Base-by-base conservation (phyloP, 2,888 invertebrate genomes). In the Drosophila prostipennis region DNA sequence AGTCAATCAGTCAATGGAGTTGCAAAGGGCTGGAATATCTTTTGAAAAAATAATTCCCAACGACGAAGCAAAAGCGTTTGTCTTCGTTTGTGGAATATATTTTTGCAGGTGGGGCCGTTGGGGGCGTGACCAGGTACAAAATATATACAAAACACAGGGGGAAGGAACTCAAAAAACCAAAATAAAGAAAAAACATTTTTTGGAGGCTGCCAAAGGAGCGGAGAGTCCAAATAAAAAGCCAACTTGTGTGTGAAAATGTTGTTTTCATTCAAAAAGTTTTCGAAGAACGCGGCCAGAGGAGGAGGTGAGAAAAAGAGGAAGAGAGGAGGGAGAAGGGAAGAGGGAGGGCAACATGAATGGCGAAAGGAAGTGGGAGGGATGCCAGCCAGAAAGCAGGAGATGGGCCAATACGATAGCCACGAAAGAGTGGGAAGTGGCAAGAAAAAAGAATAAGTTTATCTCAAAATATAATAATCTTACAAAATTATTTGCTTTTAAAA, bases 191-290 rank as follows among this genome's bases (percentile, higher is more conserved):
- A 14, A 23, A 63, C 39, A 39, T 45, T 29, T 29, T 2, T 11
- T 40, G 29, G 56, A 53, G 57, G 46, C 46, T 14, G 34, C 54
- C 57, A 49, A 34, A 26, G 37, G 23, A 46, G 36, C 67, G 72
- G 39, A 74, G 57, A 34, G 42, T 42, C 51, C 42, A 43, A 59
- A 43, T 37, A 56, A 59, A 45, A 57, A 46, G 43, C 61, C 54
- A 67, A 67, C 60, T 64, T 63, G 76, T 75, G 76, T 87, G 74
- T 73, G 80, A 88, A 65, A 87, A 84, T 88, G 32, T 84, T 83
- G 84, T 88, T 88, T 86, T 86, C 84, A 86, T 86, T 88, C 84
- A 86, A 86, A 87, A 88, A 84, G 76, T 86, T 86, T 84, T 77
- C 64, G 56, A 67, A 61, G 58, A 32, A 56, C 60, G 39, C 19